Conservation (phyloP, 2,797 vertebrate genomes). For the Nyctibius grandis region DNA sequence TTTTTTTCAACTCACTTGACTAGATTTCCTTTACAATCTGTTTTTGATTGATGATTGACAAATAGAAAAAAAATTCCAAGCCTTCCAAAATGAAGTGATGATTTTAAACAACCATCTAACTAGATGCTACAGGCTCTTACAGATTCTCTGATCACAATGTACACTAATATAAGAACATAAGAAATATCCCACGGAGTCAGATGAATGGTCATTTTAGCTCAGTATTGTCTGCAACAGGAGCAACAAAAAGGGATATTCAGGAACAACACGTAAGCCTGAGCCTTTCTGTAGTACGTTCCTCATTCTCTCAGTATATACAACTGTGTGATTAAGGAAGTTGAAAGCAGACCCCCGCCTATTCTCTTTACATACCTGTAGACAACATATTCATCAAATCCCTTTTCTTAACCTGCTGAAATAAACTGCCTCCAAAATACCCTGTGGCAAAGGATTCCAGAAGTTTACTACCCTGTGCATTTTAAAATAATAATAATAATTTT, state of each 20-base stretch:
- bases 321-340: not conserved
- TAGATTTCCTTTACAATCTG: not conserved
- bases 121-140: not conserved
- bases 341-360: not conserved
- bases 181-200: not conserved
- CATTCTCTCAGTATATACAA: not conserved
- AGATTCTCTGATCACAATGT: not conserved
- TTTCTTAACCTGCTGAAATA: not conserved
- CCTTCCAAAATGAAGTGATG: not conserved
- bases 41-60: not conserved
- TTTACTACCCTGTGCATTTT: not conserved
- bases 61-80: not conserved
- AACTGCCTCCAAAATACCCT: not conserved
- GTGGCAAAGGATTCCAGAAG: not conserved
- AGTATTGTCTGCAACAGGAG: not conserved
- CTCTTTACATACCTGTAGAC: not conserved
- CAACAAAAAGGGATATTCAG: not conserved
- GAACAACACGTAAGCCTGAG: not conserved
- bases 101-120: not conserved
- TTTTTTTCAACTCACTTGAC: not conserved
- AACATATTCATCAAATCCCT: not conserved
- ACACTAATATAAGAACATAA: not conserved
- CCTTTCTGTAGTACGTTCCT: not conserved
- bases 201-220: not conserved
- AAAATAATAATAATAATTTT: not conserved